These are phyloP conservation scores for Aporrectodea caliginosa DNA, from an alignment of 1,140 invertebrate species.

Conservation along the genomic window DNA sequence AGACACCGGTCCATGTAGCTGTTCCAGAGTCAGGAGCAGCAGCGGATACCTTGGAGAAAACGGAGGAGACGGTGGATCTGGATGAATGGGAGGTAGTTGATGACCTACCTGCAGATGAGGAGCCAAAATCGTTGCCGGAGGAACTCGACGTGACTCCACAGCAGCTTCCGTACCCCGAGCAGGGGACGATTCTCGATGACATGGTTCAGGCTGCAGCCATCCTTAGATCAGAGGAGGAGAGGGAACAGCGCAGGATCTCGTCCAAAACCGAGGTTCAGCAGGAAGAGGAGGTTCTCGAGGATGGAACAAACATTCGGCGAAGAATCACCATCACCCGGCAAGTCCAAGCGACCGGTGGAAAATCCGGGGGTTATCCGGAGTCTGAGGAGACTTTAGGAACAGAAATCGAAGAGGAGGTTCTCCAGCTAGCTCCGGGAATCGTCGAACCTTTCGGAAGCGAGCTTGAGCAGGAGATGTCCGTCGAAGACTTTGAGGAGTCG, in stretches of 20 bases:
- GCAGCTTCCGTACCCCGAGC: background rate
- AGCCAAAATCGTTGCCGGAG: background rate
- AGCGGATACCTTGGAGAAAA: no score
- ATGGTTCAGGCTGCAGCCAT: background rate
- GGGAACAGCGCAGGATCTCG: background rate
- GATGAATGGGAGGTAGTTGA: background rate
- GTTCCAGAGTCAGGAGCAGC: no score
- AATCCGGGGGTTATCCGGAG: background rate
- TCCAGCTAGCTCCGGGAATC: constrained; percentile 17
- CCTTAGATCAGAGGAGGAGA: background rate
- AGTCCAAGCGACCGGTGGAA: background rate
- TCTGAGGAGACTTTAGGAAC: constrained; percentile 22
- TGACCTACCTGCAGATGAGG: background rate
- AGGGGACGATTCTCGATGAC: no score
- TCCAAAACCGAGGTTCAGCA: constrained; percentile 44
- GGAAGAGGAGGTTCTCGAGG: constrained; percentile 42
- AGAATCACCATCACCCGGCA: constrained; percentile 30
- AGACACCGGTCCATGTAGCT: no score
- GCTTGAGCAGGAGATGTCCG: constrained; percentile 15
- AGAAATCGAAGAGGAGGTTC: constrained; percentile 26
- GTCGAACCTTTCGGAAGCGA: background rate
- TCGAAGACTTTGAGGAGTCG: constrained; percentile 41
- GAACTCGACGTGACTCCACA: background rate
- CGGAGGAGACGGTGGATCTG: background rate
- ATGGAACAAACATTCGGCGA: constrained; percentile 44